A percentile compares a stretch with the other conserved stretches of the same genome.
phyloP scores from a whole-genome alignment of 2,888 invertebrate species.

The Caenorhabditis sp. region DNA sequence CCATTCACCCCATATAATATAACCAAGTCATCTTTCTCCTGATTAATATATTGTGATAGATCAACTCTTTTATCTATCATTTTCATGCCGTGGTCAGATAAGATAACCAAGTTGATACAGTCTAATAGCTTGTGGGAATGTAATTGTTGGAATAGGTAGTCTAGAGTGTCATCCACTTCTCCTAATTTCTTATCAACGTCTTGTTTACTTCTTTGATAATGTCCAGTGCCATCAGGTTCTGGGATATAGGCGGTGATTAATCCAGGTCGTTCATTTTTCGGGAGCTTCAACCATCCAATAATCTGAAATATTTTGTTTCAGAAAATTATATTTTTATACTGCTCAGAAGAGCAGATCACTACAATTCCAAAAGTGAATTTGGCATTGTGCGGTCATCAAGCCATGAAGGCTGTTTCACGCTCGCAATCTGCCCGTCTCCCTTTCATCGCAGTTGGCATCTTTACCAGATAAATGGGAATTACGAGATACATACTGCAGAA shows the following conservation, averaged over 20 bases:
- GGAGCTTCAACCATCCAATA: constrained; percentile 49
- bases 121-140: constrained; percentile 54
- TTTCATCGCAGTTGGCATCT: too few relatives aligned
- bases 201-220: constrained; percentile 37
- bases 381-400: too few relatives aligned
- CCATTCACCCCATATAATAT: constrained; percentile 60
- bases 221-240: constrained; percentile 64
- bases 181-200: constrained; percentile 52
- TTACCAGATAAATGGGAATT: constrained; percentile 28
- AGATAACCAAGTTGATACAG: constrained; percentile 62
- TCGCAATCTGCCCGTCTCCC: too few relatives aligned
- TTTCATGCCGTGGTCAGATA: constrained; percentile 64
- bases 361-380: too few relatives aligned
- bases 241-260: constrained; percentile 67
- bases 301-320: constrained; percentile 17
- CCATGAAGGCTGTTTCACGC: too few relatives aligned
- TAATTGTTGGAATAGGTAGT: constrained; percentile 54
- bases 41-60: constrained; percentile 37
- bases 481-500: constrained; percentile 57
- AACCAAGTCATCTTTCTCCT: constrained; percentile 48
- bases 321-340: background rate
- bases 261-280: constrained; percentile 49
- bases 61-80: constrained; percentile 47
- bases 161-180: constrained; percentile 51
- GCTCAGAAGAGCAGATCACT: too few relatives aligned